Conservation (phyloP, 2,797 vertebrate genomes). For the Melanotaenia boesemani region DNA sequence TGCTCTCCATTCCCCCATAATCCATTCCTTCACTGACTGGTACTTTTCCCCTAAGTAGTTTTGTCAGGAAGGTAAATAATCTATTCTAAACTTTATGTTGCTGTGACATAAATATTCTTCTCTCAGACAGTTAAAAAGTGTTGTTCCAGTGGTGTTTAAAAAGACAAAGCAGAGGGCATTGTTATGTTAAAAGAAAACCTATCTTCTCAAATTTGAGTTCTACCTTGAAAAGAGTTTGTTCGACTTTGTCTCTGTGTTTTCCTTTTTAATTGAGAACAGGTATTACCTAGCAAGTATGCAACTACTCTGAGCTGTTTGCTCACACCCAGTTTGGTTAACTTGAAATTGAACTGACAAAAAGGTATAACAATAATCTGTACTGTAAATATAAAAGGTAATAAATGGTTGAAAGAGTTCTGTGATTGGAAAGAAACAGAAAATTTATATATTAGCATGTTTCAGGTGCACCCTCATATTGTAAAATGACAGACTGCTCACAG, state of each 20-base stretch:
- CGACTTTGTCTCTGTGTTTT: slow-evolving; percentile 3
- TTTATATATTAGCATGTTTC: too few relatives aligned
- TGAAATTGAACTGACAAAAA: not conserved
- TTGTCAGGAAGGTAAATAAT: slow-evolving; percentile 75
- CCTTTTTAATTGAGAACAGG: not conserved
- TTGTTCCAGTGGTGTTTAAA: slow-evolving; percentile 48
- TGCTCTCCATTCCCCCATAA: slow-evolving; percentile 13
- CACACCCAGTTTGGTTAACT: too few relatives aligned
- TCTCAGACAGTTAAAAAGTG: slow-evolving; percentile 35
- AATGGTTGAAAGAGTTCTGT: not conserved
- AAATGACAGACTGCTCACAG: too few relatives aligned
- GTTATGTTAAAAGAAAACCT: slow-evolving; percentile 28
- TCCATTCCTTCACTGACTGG: slow-evolving; percentile 19
- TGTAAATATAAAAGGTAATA: not conserved
- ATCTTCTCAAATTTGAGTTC: slow-evolving; percentile 30
- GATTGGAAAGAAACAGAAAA: not conserved
- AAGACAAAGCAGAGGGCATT: slow-evolving; percentile 23
- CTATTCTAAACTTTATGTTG: slow-evolving; percentile 67
- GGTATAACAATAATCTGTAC: not conserved
- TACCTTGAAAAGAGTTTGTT: slow-evolving; percentile 32
- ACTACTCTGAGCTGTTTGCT: not conserved
- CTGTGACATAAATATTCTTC: slow-evolving; percentile 61
- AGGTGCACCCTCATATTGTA: too few relatives aligned
- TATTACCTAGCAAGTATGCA: not conserved
- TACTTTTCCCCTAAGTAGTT: slow-evolving; percentile 61